Evolutionary conservation across 2,113 vertebrate genomes (phyloP).

Genomic region (Tachysurus vachellii): DNA sequence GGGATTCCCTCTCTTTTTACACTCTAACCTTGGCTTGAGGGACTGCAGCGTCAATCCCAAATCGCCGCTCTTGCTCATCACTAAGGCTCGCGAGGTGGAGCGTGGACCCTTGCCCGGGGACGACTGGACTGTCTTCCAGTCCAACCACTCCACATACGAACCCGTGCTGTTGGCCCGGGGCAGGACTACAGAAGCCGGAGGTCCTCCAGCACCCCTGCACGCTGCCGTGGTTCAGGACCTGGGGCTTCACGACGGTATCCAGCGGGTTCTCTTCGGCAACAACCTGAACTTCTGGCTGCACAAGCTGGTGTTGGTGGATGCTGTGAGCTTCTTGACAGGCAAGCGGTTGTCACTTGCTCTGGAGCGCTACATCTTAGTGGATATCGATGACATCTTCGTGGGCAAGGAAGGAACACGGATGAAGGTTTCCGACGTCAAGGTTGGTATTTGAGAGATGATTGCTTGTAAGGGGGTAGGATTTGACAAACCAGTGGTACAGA

Average conservation of each 20-base stretch:
- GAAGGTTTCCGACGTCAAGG: slow-evolving; percentile 89
- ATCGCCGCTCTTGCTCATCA: slow-evolving; percentile 84
- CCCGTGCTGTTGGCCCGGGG: slow-evolving; percentile 84
- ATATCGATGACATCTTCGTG: slow-evolving; percentile 89
- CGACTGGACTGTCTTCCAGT: slow-evolving; percentile 90
- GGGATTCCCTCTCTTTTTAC: slow-evolving; percentile 86
- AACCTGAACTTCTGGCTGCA: slow-evolving; percentile 90
- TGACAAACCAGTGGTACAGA: not conserved
- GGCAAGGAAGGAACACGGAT: slow-evolving; percentile 89
- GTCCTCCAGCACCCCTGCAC: slow-evolving; percentile 77
- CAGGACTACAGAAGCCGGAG: slow-evolving; percentile 71
- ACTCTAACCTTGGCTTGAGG: slow-evolving; percentile 85
- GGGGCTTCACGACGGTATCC: slow-evolving; percentile 86
- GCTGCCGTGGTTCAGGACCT: slow-evolving; percentile 87
- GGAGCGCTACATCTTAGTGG: slow-evolving; percentile 85
- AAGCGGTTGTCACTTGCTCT: slow-evolving; percentile 83
- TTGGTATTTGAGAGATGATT: slow-evolving; percentile 46
- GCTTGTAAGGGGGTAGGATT: not conserved
- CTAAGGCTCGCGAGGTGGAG: slow-evolving; percentile 80
- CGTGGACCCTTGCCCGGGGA: slow-evolving; percentile 82
- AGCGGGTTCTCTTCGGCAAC: slow-evolving; percentile 86
- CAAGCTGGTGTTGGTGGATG: slow-evolving; percentile 84
- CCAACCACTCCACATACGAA: slow-evolving; percentile 87
- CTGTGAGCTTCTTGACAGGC: slow-evolving; percentile 84
- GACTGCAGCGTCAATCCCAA: slow-evolving; percentile 88